These are phyloP conservation scores for Pedetes capensis DNA, from an alignment of 2,113 vertebrate genomes.

Conservation along the genomic window DNA sequence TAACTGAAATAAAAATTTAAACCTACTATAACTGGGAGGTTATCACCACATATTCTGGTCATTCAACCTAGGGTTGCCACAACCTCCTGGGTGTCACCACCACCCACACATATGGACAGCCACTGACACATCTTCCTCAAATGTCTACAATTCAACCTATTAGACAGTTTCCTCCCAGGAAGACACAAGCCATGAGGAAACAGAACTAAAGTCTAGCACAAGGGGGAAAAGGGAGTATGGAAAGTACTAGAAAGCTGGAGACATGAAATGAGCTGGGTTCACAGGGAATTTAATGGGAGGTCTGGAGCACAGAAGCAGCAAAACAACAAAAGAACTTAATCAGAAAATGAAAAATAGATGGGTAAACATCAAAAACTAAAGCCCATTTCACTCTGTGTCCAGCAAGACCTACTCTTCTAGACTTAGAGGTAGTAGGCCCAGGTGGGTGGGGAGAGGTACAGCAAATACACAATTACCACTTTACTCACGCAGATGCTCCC, in stretches of 20 bases:
- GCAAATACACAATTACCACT: background rate
- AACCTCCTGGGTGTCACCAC: background rate
- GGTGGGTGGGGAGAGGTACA: background rate
- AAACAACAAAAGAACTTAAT: background rate
- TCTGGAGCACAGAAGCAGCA: background rate
- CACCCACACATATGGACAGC: no score
- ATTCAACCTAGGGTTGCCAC: background rate
- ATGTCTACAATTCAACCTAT: background rate
- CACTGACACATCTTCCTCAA: background rate
- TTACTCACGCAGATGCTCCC: no score
- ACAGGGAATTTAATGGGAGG: background rate
- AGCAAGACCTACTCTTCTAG: background rate
- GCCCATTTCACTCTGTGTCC: background rate
- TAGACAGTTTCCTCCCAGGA: background rate
- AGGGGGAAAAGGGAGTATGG: background rate
- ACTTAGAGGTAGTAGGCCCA: background rate
- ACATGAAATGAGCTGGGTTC: background rate
- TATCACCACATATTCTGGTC: background rate
- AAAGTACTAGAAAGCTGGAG: background rate
- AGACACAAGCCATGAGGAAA: background rate
- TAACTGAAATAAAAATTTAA: slow-evolving; percentile 16
- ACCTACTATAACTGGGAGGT: background rate
- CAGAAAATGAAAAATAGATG: background rate
- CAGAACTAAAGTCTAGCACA: background rate
- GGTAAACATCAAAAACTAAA: background rate